Evolutionary conservation across 2,797 vertebrate genomes (phyloP).

Genomic region (Lepidocolaptes lacrymiger): DNA sequence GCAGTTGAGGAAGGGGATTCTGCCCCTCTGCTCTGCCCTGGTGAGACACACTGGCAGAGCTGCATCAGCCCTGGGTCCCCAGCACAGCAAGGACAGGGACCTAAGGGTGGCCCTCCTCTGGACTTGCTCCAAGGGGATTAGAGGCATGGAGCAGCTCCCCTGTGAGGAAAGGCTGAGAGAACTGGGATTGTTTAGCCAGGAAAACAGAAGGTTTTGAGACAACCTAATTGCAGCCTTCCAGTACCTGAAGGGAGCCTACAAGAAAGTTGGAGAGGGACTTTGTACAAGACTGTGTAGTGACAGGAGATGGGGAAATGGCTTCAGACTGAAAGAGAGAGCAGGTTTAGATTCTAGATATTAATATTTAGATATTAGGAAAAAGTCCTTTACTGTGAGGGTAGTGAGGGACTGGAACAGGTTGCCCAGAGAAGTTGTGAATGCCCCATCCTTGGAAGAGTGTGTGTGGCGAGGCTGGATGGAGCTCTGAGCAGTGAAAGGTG

Average conservation of each 20-base stretch:
- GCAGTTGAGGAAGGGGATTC: background rate
- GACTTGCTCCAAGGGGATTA: background rate
- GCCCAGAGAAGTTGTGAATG: accelerated
- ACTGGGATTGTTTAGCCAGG: background rate
- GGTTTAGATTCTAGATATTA: background rate
- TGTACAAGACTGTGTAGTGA: background rate
- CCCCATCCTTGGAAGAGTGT: background rate
- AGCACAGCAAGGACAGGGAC: background rate
- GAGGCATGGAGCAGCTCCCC: background rate
- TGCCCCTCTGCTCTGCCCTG: background rate
- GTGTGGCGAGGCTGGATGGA: background rate
- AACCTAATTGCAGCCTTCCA: background rate
- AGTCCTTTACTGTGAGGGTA: background rate
- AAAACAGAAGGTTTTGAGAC: background rate
- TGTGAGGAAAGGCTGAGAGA: background rate
- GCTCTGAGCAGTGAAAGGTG: background rate
- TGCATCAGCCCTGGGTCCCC: no score
- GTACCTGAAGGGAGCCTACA: background rate
- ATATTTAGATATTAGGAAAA: background rate
- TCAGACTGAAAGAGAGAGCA: background rate
- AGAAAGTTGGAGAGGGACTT: background rate
- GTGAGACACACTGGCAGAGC: no score
- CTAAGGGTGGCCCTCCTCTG: background rate
- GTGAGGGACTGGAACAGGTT: background rate
- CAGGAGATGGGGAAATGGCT: background rate